Base-by-base conservation (phyloP, 2,797 vertebrate species). In the Gobio occitaniae region DNA sequence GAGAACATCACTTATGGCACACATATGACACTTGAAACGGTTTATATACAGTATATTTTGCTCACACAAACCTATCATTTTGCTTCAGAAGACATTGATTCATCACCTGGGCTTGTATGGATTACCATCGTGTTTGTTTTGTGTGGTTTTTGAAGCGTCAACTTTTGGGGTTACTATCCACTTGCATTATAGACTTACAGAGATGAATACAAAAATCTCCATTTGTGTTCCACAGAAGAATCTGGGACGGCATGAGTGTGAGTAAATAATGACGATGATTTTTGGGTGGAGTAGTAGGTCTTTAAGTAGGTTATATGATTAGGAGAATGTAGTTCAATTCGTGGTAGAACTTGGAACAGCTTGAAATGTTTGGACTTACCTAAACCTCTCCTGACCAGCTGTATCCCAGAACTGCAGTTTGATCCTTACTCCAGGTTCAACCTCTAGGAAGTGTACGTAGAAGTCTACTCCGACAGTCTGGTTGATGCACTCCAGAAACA, bases 321-420 rank as follows among this genome's bases (percentile, higher is more conserved):
- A 17, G 16, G 29, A 38, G 72, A 29, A 32, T 11, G n/a, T 2
- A 19, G 16, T 32, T 74, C 0, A 74, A 54, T 21, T 76, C 17
- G 38, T 76, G 74, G 10, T 70, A 25, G 38, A 38, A 69, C 3
- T 17, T 25, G 16, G 0, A 52, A 66, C 69, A 80, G 2, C 6
- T 10, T 48, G 13, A 41, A 19, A 78, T 17, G 25, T 65, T 32
- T 65, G 6, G 47, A 82, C 76, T 65, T 87, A 97, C 97, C 96
- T 95, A 94, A 97, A 97, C 86, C 96, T 92, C 89, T 97, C 97
- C 90, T 97, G 97, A 6, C 97, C 97, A 0, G 96, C 96, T 0
- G 96, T 97, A 92, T 97, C 96, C 97, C 97, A 96, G 91, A 97
- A 97, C 92, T 97, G 97, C 87, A 97, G 91, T 90, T 97, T 97